Percentiles rank a stretch among this genome's conserved stretches.
Evolutionary conservation across 2,113 vertebrate species (phyloP).

Genomic region (Arothron firmamentum): DNA sequence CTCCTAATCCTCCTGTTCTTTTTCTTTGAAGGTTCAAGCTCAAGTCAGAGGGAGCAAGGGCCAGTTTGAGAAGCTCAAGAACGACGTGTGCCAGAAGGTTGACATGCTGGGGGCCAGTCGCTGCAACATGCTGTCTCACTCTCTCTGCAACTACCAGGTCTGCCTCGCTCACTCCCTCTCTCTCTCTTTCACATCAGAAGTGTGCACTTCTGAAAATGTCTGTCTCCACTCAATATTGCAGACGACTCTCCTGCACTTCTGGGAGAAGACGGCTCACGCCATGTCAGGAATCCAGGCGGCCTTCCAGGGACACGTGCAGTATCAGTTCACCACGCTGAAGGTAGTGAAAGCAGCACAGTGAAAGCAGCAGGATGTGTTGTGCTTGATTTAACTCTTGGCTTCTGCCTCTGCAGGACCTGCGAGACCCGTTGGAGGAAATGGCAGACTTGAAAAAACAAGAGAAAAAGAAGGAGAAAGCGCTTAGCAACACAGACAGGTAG

Average conservation of each 20-base stretch:
- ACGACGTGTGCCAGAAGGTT: conserved; percentile 81
- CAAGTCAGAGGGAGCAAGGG: conserved; percentile 80
- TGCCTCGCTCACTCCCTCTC: too few species aligned
- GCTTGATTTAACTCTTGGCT: neutral
- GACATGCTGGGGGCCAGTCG: conserved; percentile 82
- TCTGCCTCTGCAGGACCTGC: conserved; percentile 60
- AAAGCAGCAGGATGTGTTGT: neutral
- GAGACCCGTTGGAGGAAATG: conserved; percentile 74
- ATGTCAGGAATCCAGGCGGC: conserved; percentile 75
- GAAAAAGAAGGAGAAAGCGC: conserved; percentile 53
- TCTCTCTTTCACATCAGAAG: neutral
- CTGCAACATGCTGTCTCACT: conserved; percentile 82
- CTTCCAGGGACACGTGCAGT: conserved; percentile 66
- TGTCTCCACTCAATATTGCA: conserved; percentile 37
- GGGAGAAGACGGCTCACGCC: conserved; percentile 78
- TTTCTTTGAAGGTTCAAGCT: conserved; percentile 70
- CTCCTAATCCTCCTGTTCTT: neutral
- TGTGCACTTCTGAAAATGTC: neutral
- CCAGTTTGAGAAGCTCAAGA: conserved; percentile 84
- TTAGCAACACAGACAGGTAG: conserved; percentile 71
- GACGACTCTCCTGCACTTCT: conserved; percentile 81
- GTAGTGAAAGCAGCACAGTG: conserved; percentile 27
- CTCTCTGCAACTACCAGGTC: conserved; percentile 79
- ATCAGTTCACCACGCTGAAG: conserved; percentile 76
- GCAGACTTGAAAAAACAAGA: conserved; percentile 52